Evolutionary conservation across 2,888 invertebrate genomes (phyloP).

Genomic region (Fragum fragum): DNA sequence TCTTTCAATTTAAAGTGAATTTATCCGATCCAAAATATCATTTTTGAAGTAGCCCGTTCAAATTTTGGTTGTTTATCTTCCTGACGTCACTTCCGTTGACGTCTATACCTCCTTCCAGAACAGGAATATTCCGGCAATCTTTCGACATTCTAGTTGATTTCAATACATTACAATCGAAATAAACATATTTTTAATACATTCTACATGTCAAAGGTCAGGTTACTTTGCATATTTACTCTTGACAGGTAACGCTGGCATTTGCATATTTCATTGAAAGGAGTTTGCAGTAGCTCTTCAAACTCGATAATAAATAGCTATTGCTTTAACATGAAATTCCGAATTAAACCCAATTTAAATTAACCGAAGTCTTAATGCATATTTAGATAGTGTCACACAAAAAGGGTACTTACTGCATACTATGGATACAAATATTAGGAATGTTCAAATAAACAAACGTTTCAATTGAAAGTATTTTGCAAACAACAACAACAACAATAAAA

Average conservation of each 20-base stretch:
- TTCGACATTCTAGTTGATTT: background rate
- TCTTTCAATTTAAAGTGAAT: too few species aligned
- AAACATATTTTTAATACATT: slow-evolving; percentile 27
- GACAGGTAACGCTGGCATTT: slow-evolving; percentile 2
- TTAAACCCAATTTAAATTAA: slow-evolving; percentile 4
- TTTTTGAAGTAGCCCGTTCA: too few species aligned
- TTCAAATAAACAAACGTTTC: too few species aligned
- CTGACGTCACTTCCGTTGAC: too few species aligned
- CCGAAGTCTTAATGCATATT: slow-evolving; percentile 1
- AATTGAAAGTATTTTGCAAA: too few species aligned
- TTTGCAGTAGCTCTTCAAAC: slow-evolving; percentile 3
- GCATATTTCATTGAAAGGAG: slow-evolving; percentile 23
- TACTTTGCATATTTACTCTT: slow-evolving; percentile 20
- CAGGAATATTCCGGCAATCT: too few species aligned
- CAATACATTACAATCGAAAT: background rate
- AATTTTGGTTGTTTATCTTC: too few species aligned
- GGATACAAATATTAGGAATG: too few species aligned
- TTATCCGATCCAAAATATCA: too few species aligned
- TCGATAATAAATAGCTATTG: slow-evolving; percentile 24
- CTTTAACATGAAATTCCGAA: slow-evolving; percentile 22
- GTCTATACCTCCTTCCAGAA: too few species aligned
- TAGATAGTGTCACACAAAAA: background rate
- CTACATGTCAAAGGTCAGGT: slow-evolving; percentile 16
- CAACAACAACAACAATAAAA: too few species aligned
- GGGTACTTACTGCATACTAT: background rate